Conservation (phyloP, 2,888 invertebrate species). For the Argyra leucocephala region DNA sequence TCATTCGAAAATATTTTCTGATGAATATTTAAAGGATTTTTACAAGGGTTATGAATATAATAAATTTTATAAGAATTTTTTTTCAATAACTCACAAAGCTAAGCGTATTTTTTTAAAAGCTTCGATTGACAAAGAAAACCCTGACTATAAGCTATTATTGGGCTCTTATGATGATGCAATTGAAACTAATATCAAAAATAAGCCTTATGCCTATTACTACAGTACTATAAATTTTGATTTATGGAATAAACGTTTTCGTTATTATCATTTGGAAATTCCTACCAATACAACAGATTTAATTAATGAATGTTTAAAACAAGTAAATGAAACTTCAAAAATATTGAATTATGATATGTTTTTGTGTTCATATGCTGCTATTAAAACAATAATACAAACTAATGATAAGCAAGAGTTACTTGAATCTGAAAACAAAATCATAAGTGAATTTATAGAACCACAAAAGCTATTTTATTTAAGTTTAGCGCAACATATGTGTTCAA, state of each 20-base stretch:
- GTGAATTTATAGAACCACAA: neutral
- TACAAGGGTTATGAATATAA: neutral
- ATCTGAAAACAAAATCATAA: neutral
- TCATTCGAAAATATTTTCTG: neutral
- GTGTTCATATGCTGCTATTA: neutral
- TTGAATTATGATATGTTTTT: neutral
- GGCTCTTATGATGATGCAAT: neutral
- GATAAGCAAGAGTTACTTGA: neutral
- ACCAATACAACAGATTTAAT: neutral
- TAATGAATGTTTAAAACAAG: neutral
- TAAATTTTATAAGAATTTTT: neutral
- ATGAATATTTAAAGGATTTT: neutral
- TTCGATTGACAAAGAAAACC: too few species aligned
- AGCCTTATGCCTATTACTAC: neutral
- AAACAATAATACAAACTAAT: neutral
- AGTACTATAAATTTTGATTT: neutral
- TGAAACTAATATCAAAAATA: neutral
- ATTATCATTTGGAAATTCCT: too few species aligned
- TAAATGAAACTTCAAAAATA: neutral
- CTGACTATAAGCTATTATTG: neutral
- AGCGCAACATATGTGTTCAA: neutral
- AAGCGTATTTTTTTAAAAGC: too few species aligned
- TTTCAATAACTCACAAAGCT: neutral
- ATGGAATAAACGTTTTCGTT: neutral
- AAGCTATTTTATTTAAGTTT: neutral